phyloP scores from a whole-genome alignment of 2,888 invertebrate genomes.

The Hypomecis atomaria region DNA sequence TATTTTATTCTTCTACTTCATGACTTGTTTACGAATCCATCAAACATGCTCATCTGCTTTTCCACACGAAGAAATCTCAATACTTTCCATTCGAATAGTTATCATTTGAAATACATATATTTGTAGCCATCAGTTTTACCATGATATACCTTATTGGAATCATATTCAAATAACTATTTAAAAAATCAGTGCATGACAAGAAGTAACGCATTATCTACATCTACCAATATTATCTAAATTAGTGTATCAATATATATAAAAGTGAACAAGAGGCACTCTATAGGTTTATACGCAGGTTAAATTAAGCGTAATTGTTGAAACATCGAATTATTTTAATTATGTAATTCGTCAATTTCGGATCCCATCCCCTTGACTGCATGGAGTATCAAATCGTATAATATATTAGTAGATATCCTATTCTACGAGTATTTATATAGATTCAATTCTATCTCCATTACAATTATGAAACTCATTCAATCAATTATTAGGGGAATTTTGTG shows the following conservation, averaged over 20 bases:
- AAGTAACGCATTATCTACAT: conserved; percentile 56
- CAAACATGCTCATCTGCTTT: no score
- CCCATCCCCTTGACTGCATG: no score
- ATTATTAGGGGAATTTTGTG: neutral
- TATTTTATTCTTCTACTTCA: no score
- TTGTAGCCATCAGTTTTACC: conserved; percentile 6
- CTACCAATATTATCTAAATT: conserved; percentile 65
- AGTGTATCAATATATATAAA: conserved; percentile 84
- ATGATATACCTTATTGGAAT: conserved; percentile 10
- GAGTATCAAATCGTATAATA: neutral
- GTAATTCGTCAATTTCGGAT: conserved; percentile 26
- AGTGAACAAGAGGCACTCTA: conserved; percentile 85
- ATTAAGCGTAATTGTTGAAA: conserved; percentile 82
- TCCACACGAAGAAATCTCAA: no score
- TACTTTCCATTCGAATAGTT: no score
- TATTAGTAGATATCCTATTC: conserved; percentile 34
- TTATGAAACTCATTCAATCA: neutral
- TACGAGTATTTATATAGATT: no score
- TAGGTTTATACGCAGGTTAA: conserved; percentile 83
- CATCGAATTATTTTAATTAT: conserved; percentile 63
- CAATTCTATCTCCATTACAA: conserved; percentile 1
- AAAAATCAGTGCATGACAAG: conserved; percentile 67
- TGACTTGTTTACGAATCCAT: no score
- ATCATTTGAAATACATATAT: neutral
- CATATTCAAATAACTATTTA: conserved; percentile 45